These are phyloP conservation scores for Amorpha juglandis DNA, from an alignment of 2,888 invertebrate species.

Conservation along the genomic window DNA sequence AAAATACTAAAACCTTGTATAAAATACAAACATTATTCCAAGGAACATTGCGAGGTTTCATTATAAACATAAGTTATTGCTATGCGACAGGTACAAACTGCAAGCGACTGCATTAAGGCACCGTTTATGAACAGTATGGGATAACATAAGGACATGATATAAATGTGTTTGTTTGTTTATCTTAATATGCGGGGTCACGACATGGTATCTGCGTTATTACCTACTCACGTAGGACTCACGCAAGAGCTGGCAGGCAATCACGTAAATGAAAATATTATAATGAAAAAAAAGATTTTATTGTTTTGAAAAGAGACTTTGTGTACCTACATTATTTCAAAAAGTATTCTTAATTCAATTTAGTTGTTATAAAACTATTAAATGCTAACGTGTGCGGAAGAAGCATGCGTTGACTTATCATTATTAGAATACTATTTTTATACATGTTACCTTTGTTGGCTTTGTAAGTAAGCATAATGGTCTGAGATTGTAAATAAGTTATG, in stretches of 20 bases:
- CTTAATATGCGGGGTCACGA: constrained; percentile 54
- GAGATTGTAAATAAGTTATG: no score
- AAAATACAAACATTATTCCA: background rate
- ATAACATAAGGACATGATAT: constrained; percentile 62
- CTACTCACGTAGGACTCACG: constrained; percentile 6
- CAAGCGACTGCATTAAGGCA: constrained; percentile 52
- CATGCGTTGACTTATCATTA: no score
- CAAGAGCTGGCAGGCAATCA: constrained; percentile 4
- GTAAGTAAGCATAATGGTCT: no score
- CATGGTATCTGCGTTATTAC: constrained; percentile 37
- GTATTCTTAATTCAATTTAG: no score
- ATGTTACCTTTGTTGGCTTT: no score
- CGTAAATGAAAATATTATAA: constrained; percentile 3
- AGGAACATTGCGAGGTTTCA: constrained; percentile 17
- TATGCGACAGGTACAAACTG: constrained; percentile 31
- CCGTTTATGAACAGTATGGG: constrained; percentile 56
- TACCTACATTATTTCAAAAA: no score
- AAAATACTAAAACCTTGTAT: background rate
- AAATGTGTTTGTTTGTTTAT: constrained; percentile 66
- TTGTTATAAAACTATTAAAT: no score
- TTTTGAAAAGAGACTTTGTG: no score
- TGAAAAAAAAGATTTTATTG: background rate
- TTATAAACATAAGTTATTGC: constrained; percentile 21
- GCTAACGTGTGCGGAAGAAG: no score
- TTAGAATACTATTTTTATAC: no score